Conservation (phyloP, 2,888 invertebrate genomes). For the Megastigmus dorsalis region DNA sequence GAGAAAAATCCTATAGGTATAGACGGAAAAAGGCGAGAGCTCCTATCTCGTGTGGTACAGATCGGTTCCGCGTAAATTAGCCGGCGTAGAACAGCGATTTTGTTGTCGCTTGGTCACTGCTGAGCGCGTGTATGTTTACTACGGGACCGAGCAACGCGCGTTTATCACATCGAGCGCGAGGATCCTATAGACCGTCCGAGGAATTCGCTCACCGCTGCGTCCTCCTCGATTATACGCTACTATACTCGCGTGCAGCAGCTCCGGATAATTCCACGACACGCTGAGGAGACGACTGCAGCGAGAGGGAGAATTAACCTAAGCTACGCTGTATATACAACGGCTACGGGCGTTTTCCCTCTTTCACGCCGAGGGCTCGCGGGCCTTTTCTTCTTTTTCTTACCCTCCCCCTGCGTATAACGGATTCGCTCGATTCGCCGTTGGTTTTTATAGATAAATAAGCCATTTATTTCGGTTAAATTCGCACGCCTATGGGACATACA, state of each 20-base stretch:
- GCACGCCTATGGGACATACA: too few species aligned
- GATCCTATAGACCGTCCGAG: background rate
- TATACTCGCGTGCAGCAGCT: background rate
- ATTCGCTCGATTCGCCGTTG: too few species aligned
- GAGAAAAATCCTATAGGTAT: too few species aligned
- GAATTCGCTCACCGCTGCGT: background rate
- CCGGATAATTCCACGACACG: conserved; percentile 2
- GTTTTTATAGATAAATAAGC: too few species aligned
- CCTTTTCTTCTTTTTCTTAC: too few species aligned
- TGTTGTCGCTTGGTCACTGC: conserved; percentile 33
- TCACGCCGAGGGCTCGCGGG: too few species aligned
- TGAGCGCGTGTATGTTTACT: background rate
- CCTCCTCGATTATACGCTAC: background rate
- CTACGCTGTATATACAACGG: conserved; percentile 14
- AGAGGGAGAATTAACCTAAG: conserved; percentile 2
- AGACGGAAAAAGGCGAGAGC: too few species aligned
- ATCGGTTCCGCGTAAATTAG: conserved; percentile 34
- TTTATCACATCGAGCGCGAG: background rate
- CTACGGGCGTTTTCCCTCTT: too few species aligned
- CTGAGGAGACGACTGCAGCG: background rate
- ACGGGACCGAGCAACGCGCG: background rate
- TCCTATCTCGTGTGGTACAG: too few species aligned
- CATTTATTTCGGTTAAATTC: too few species aligned
- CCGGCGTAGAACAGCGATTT: conserved; percentile 27
- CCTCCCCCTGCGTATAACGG: too few species aligned